These are phyloP conservation scores for Rambutsinella grinnellia DNA, from an alignment of 2,888 invertebrate genomes.

Conservation along the genomic window DNA sequence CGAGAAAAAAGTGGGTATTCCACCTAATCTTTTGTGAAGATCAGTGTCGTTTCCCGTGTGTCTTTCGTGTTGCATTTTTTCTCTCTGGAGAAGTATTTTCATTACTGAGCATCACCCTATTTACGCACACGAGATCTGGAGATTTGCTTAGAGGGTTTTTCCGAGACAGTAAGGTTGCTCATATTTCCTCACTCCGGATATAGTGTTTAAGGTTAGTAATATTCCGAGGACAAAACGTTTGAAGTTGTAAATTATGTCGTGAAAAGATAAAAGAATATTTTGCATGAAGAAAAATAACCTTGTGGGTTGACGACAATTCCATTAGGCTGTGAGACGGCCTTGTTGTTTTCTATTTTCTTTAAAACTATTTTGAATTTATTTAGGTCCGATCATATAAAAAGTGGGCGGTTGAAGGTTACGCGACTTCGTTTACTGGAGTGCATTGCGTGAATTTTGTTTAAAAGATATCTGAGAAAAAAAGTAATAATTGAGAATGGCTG, in stretches of 20 bases:
- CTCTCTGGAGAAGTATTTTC: not conserved
- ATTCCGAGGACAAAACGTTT: not conserved
- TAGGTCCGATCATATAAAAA: not conserved
- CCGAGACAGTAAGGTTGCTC: not conserved
- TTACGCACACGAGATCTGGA: too few relatives aligned
- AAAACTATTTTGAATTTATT: not conserved
- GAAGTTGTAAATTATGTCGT: constrained; percentile 31
- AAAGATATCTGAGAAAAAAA: too few relatives aligned
- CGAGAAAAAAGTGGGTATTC: not conserved
- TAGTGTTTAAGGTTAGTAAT: constrained; percentile 29
- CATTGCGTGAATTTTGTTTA: not conserved
- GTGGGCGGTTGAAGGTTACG: not conserved
- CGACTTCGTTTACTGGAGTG: not conserved
- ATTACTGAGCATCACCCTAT: too few relatives aligned
- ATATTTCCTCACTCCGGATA: constrained; percentile 17
- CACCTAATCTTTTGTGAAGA: constrained; percentile 24
- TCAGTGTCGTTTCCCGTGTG: constrained; percentile 26
- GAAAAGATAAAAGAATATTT: constrained; percentile 11
- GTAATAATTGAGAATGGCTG: too few relatives aligned
- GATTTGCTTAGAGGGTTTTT: not conserved
- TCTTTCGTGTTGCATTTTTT: constrained; percentile 2
- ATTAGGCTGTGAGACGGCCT: too few relatives aligned
- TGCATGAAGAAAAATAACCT: too few relatives aligned
- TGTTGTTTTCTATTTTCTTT: too few relatives aligned
- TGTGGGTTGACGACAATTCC: too few relatives aligned